Conservation (phyloP, 1,140 invertebrate genomes). For the Trichonephila clavipes region DNA sequence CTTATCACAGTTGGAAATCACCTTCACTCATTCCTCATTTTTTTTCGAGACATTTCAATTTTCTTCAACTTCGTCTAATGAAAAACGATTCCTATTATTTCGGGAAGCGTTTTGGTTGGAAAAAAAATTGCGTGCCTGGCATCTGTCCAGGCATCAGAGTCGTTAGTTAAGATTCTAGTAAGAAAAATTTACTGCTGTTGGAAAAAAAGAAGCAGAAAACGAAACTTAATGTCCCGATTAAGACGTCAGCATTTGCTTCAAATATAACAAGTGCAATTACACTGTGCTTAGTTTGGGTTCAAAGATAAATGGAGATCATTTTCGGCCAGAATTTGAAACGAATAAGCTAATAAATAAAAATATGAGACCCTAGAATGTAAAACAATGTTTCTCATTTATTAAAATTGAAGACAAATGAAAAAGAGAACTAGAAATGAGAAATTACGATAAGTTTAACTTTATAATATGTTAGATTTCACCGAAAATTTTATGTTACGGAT, state of each 20-base stretch:
- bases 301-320: not conserved
- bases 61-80: not conserved
- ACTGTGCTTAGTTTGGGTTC: not conserved
- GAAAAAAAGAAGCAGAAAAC: not conserved
- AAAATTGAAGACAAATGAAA: too few relatives aligned
- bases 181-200: not conserved
- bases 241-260: not conserved
- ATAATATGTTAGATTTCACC: too few relatives aligned
- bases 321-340: not conserved
- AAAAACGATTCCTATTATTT: constrained; percentile 26
- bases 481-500: too few relatives aligned
- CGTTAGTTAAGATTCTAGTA: not conserved
- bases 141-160: not conserved
- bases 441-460: too few relatives aligned
- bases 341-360: too few relatives aligned
- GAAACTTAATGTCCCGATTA: not conserved
- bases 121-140: not conserved
- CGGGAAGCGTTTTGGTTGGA: not conserved
- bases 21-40: not conserved
- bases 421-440: too few relatives aligned
- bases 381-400: too few relatives aligned
- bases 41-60: not conserved
- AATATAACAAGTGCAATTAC: too few relatives aligned
- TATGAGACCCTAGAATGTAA: too few relatives aligned
- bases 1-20: not conserved